Evolutionary conservation across 2,113 vertebrate species (phyloP).

Genomic region (Embiotoca jacksoni): DNA sequence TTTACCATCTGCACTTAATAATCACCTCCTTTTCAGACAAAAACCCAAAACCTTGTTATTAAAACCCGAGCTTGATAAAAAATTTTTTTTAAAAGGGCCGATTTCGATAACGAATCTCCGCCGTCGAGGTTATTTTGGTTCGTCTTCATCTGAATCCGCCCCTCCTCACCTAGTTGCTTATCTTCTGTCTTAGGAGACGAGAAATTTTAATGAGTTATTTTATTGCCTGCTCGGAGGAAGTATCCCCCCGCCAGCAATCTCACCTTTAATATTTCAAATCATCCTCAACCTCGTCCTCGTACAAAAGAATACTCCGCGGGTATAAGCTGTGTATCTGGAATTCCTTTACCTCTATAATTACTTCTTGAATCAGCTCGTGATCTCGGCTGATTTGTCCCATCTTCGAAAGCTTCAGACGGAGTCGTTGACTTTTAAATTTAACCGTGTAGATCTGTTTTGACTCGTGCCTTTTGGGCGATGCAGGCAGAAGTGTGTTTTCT

Average conservation of each 20-base stretch:
- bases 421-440: constrained; percentile 36
- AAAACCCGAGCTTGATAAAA: constrained; percentile 62
- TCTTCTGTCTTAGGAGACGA: constrained; percentile 73
- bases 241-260: constrained; percentile 63
- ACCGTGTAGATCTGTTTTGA: constrained; percentile 34
- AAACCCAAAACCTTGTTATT: constrained; percentile 37
- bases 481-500: constrained; percentile 1
- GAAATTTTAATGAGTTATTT: constrained; percentile 83
- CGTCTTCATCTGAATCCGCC: constrained; percentile 55
- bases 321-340: constrained; percentile 35
- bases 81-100: too few relatives aligned
- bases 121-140: constrained; percentile 60
- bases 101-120: constrained; percentile 61
- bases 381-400: constrained; percentile 32
- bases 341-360: constrained; percentile 63
- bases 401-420: constrained; percentile 28
- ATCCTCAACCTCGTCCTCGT: constrained; percentile 36
- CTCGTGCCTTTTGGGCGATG: constrained; percentile 13
- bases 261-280: constrained; percentile 76
- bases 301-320: constrained; percentile 46
- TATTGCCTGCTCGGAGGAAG: constrained; percentile 68
- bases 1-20: constrained; percentile 20
- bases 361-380: constrained; percentile 41
- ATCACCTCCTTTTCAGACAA: constrained; percentile 33
- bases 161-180: constrained; percentile 63